Base-by-base conservation (phyloP, 2,797 vertebrate species). In the Sebastiscus albofasciatus region DNA sequence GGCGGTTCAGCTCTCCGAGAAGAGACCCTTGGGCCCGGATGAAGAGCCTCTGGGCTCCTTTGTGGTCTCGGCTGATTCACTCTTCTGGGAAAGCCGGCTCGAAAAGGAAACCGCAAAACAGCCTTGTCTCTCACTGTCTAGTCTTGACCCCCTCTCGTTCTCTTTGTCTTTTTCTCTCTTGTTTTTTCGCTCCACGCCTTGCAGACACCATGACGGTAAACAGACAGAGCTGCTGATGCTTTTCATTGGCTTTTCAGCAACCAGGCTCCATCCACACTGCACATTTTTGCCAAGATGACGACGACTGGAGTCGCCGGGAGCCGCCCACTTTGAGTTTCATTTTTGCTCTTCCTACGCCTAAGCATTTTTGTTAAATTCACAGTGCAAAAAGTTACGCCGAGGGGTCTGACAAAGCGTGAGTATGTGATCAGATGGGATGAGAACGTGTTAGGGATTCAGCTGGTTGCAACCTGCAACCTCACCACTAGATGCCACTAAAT, bases 61-160 rank as follows among this genome's bases (percentile, higher is more conserved):
- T 91, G 93, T 77, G 92, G 94, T 94, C 83, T 73, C 14, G 34
- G 91, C 89, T 95, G 92, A 95, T 94, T 95, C 94, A 94, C 88
- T 90, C 88, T 94, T 94, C 93, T 95, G 92, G 92, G 87, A 92
- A 92, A 75, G 85, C 61, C 52, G 34, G 77, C 73, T 89, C 34
- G 16, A 61, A 85, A 66, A 76, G 78, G 77, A 91, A 89, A 94
- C 81, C 80, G 2, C 88, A 91, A 46, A 70, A 71, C 62, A 72
- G 78, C 64, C 68, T 83, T 11, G n/a, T 85, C 80, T 85, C 85
- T 90, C 73, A 65, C 74, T 85, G 77, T 77, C 64, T 69, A 54
- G 62, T 73, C 79, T 77, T 39, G 39, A 79, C 72, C 59, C 27
- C 67, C 70, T 34, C 67, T 59, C 26, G 2, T 79, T 72, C 31